Evolutionary conservation across 2,888 invertebrate species (phyloP).

Genomic region (Leptarthrus brevirostris): DNA sequence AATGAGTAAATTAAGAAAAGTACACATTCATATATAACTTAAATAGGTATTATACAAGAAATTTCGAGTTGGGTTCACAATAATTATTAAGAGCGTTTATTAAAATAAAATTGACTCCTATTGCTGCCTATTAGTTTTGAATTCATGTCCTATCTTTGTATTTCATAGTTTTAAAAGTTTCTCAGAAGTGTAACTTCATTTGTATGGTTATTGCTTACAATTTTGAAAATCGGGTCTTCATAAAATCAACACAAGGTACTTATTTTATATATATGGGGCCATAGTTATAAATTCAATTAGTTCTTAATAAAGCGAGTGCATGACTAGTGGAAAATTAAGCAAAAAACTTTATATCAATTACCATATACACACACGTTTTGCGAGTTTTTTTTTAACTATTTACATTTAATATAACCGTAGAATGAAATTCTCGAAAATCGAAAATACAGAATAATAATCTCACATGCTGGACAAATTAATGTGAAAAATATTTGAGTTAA

Average conservation of each 20-base stretch:
- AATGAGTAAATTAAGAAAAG: conserved; percentile 1
- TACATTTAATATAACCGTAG: too few species aligned
- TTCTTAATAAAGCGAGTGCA: too few species aligned
- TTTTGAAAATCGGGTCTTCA: conserved; percentile 30
- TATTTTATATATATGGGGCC: not conserved
- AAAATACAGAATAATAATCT: too few species aligned
- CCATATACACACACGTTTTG: too few species aligned
- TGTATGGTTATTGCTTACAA: conserved; percentile 17
- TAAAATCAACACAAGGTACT: conserved; percentile 24
- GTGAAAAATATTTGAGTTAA: too few species aligned
- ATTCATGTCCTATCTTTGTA: not conserved
- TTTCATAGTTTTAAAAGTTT: conserved; percentile 18
- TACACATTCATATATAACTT: not conserved
- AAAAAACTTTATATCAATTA: too few species aligned
- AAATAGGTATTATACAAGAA: conserved; percentile 16
- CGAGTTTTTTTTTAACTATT: too few species aligned
- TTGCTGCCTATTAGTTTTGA: conserved; percentile 5
- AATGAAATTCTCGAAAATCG: too few species aligned
- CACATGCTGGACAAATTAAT: too few species aligned
- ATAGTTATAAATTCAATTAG: too few species aligned
- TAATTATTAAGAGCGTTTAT: not conserved
- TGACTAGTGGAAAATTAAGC: too few species aligned
- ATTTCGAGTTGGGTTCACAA: conserved; percentile 12
- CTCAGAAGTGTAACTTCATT: not conserved
- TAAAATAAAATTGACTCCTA: too few species aligned